Conservation (phyloP, 1,140 invertebrate genomes). For the Drosophila tropicalis region DNA sequence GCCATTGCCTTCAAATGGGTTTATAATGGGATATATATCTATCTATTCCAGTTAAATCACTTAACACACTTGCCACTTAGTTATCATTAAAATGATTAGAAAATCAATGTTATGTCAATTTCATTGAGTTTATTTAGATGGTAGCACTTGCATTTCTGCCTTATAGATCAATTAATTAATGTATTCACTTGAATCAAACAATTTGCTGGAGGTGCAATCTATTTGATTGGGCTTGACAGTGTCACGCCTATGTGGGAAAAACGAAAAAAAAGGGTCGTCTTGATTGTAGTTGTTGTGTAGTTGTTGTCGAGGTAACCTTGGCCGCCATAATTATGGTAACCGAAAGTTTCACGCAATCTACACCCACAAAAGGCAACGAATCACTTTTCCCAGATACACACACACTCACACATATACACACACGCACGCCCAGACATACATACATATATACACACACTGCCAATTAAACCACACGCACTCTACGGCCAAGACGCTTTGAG, state of each 20-base stretch:
- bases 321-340: slow-evolving; percentile 81
- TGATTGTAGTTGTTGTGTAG: slow-evolving; percentile 24
- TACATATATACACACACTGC: slow-evolving; percentile 23
- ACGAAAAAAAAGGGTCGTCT: slow-evolving; percentile 37
- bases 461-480: slow-evolving; percentile 78
- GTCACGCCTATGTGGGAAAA: slow-evolving; percentile 41
- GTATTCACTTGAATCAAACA: slow-evolving; percentile 38
- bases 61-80: not conserved
- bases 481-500: slow-evolving; percentile 32
- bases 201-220: slow-evolving; percentile 50
- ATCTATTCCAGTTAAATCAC: not conserved
- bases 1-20: not conserved
- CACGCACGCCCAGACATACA: slow-evolving; percentile 23
- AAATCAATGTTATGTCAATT: slow-evolving; percentile 35
- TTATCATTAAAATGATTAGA: slow-evolving; percentile 26
- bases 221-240: slow-evolving; percentile 59
- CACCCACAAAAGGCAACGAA: slow-evolving; percentile 44
- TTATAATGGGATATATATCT: not conserved
- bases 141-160: slow-evolving; percentile 26
- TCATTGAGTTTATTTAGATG: slow-evolving; percentile 5
- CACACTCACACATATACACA: slow-evolving; percentile 30
- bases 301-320: slow-evolving; percentile 58
- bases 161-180: slow-evolving; percentile 56
- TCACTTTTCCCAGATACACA: slow-evolving; percentile 22
- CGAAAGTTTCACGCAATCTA: slow-evolving; percentile 75